Base-by-base conservation (phyloP, 2,113 vertebrate species). In the rat (Rattus norvegicus) region DNA sequence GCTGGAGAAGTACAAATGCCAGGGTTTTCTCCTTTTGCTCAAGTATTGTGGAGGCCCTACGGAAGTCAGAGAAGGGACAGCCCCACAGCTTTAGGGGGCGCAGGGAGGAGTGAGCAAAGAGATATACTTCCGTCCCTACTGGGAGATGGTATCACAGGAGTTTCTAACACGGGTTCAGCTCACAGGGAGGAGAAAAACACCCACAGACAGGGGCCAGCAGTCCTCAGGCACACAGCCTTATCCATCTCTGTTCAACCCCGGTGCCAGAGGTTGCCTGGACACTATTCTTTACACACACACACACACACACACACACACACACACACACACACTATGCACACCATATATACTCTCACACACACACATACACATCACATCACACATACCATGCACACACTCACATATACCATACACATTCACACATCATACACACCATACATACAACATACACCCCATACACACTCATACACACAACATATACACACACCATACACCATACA, bases 121-220 rank as follows among this genome's bases (percentile, higher is more conserved):
- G 16, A 33, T 52, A 28, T 28, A 73, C 89, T 86, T 59, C 20
- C n/a, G 24, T 30, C 2, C 84, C 88, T 0, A 1, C 95, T 92
- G 92, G 92, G 77, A 97, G 94, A 98, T 97, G 90, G 90, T 94
- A 96, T 95, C 92, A 59, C 2, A 39, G 94, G 10, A 73, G 94
- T 79, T 33, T 14, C 28, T 26, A 69, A 1, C 0, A 0, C 1
- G 33, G 75, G 86, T 92, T 96, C 93, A 79, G 90, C 73, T 39
- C 79, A 94, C 97, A 96, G 97, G 87, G 96, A 97, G 88, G 85
- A 77, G 59, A 77, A 56, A 90, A 88, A 65, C 85, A 5, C 79
- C 92, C 89, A n/a, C 20, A 39, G 61, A 6, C 9, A 20, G 52
- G 65, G 77, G 5, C 63, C 52, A 19, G 52, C 2, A 69, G 77